phyloP scores from a whole-genome alignment of 2,888 invertebrate genomes.

The Ornithoptera priamus region DNA sequence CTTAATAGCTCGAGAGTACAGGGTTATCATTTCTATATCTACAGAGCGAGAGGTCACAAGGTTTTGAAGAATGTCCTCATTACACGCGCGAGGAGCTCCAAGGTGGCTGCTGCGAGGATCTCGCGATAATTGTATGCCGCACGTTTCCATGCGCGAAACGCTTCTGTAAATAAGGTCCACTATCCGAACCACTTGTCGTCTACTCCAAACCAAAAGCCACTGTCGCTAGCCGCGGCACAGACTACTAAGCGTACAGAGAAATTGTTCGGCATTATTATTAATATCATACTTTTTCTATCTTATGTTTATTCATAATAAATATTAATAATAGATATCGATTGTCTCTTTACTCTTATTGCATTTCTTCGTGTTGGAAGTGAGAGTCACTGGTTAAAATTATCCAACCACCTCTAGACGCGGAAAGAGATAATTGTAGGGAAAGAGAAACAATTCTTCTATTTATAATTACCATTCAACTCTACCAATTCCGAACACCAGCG shows the following conservation, averaged over 20 bases:
- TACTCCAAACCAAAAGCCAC: constrained; percentile 15
- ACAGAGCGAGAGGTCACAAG: background rate
- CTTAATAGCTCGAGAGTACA: too few species aligned
- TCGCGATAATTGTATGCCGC: constrained; percentile 23
- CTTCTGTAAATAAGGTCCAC: constrained; percentile 14
- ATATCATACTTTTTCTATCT: background rate
- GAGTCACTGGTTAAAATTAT: too few species aligned
- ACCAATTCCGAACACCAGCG: too few species aligned
- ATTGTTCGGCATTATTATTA: background rate
- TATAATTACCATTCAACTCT: too few species aligned
- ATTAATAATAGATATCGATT: too few species aligned
- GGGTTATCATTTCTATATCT: too few species aligned
- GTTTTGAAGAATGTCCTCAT: constrained; percentile 19
- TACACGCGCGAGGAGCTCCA: constrained; percentile 5
- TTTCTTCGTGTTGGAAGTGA: too few species aligned
- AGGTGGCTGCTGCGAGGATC: constrained; percentile 10
- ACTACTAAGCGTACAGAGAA: constrained; percentile 14
- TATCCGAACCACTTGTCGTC: constrained; percentile 16
- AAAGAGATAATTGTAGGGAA: too few species aligned
- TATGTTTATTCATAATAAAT: too few species aligned
- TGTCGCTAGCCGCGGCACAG: constrained; percentile 16
- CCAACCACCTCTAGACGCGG: too few species aligned
- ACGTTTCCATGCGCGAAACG: constrained; percentile 22
- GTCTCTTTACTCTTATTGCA: too few species aligned
- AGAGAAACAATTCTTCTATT: too few species aligned